phyloP scores from a whole-genome alignment of 2,797 vertebrate genomes.

The Acipenser ruthenus region DNA sequence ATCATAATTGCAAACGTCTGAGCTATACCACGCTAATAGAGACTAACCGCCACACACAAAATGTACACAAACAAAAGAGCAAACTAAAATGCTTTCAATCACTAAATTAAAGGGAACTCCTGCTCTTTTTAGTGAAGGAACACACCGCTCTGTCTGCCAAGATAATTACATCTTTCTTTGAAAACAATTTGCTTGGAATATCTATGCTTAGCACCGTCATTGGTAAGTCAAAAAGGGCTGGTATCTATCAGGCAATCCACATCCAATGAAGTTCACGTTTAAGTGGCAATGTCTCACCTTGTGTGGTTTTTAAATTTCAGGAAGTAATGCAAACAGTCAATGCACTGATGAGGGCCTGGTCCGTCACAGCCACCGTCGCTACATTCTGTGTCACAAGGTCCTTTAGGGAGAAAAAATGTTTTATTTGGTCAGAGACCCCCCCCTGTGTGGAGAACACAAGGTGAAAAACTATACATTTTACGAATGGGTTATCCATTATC shows the following conservation, averaged over 20 bases:
- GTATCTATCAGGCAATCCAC: background rate
- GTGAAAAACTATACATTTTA: too few species aligned
- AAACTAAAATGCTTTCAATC: background rate
- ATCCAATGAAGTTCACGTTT: background rate
- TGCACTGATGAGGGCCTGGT: slow-evolving; percentile 92
- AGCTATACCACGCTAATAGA: too few species aligned
- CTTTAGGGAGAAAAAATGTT: slow-evolving; percentile 46
- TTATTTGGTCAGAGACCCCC: too few species aligned
- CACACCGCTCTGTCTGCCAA: background rate
- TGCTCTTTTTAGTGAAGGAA: too few species aligned
- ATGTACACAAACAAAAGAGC: slow-evolving; percentile 16
- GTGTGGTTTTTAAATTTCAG: slow-evolving; percentile 98
- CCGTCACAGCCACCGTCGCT: slow-evolving; percentile 89
- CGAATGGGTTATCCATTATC: too few species aligned
- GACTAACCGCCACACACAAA: background rate
- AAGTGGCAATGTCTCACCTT: slow-evolving; percentile 52
- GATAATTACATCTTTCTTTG: background rate
- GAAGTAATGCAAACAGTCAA: slow-evolving; percentile 90
- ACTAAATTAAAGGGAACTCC: too few species aligned
- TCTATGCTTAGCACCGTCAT: background rate
- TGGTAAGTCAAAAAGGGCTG: too few species aligned
- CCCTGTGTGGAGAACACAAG: too few species aligned
- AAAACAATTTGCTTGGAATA: background rate
- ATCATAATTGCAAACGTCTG: slow-evolving; percentile 32
- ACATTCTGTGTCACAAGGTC: slow-evolving; percentile 88